Conservation (phyloP, 2,888 invertebrate genomes). For the Parthenolecanium corni region DNA sequence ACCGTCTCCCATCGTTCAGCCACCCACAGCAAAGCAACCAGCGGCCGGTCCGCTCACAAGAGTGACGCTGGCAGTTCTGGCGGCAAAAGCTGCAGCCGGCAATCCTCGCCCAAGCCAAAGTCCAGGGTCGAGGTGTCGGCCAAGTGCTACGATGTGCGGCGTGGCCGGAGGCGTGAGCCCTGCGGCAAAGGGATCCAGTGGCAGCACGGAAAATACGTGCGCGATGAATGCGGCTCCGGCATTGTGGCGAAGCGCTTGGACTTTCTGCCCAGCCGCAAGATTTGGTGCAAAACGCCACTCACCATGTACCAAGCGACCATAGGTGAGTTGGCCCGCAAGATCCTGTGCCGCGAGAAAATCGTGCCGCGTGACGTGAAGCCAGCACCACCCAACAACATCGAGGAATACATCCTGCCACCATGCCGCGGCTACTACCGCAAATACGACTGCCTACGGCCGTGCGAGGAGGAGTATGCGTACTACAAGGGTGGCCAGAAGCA, state of each 20-base stretch:
- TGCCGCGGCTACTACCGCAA: constrained; percentile 18
- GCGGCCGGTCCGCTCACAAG: not conserved
- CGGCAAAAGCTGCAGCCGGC: not conserved
- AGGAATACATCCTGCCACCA: constrained; percentile 1
- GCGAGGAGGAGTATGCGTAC: constrained; percentile 1
- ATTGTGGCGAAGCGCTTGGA: constrained; percentile 1
- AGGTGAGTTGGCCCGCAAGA: constrained; percentile 11
- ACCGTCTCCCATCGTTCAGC: not conserved
- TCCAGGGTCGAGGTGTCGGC: not conserved
- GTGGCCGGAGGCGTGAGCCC: not conserved
- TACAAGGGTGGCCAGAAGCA: not conserved
- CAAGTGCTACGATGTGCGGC: not conserved
- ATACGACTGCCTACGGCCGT: constrained; percentile 9
- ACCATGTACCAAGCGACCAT: constrained; percentile 16
- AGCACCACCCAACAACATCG: constrained; percentile 9
- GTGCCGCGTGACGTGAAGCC: constrained; percentile 7
- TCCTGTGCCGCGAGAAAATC: constrained; percentile 6
- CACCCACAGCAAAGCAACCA: not conserved
- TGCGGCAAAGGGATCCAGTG: not conserved
- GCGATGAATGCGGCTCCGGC: constrained; percentile 17
- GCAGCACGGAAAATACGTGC: constrained; percentile 1
- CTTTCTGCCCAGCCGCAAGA: not conserved
- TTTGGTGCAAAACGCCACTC: constrained; percentile 15
- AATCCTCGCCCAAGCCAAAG: not conserved
- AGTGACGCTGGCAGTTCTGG: not conserved